phyloP scores from a whole-genome alignment of 1,140 invertebrate genomes.

The Penaeus indicus region DNA sequence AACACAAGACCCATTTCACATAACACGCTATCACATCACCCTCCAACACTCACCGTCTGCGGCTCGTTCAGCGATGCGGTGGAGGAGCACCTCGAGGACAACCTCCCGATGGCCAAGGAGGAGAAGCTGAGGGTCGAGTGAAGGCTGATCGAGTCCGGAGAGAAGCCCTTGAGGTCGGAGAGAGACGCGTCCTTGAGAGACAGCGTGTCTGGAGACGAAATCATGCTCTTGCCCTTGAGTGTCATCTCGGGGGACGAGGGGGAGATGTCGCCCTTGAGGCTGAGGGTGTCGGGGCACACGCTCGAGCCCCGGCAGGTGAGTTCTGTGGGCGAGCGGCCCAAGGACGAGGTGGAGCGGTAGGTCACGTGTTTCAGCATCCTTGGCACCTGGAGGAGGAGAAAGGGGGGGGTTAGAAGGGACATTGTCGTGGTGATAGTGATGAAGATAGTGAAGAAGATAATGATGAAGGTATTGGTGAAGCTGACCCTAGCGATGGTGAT shows the following conservation, averaged over 20 bases:
- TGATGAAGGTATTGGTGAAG: too few relatives aligned
- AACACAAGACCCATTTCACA: not conserved
- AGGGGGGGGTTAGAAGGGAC: not conserved
- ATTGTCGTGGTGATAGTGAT: not conserved
- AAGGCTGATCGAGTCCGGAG: conserved; percentile 83
- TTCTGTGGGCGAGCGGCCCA: conserved; percentile 51
- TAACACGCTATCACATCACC: not conserved
- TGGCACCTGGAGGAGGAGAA: conserved; percentile 10
- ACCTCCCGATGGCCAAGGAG: conserved; percentile 75
- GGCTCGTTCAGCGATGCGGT: conserved; percentile 76
- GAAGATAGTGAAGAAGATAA: not conserved
- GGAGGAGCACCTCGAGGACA: conserved; percentile 75
- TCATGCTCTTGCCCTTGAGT: conserved; percentile 1
- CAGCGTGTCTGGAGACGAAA: not conserved
- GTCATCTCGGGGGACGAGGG: conserved; percentile 22
- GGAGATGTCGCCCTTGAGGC: conserved; percentile 69
- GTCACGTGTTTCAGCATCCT: conserved; percentile 91
- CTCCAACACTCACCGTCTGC: conserved; percentile 34
- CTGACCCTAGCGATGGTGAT: too few relatives aligned
- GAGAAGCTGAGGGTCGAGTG: conserved; percentile 81
- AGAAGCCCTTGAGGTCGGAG: conserved; percentile 2
- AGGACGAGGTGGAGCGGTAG: conserved; percentile 77
- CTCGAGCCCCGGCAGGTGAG: conserved; percentile 59
- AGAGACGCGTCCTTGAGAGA: conserved; percentile 24
- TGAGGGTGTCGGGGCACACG: conserved; percentile 71